A percentile compares a stretch with the other conserved stretches of the same genome.
phyloP scores from a whole-genome alignment of 2,113 vertebrate genomes.

The Emydura subglobosa region DNA sequence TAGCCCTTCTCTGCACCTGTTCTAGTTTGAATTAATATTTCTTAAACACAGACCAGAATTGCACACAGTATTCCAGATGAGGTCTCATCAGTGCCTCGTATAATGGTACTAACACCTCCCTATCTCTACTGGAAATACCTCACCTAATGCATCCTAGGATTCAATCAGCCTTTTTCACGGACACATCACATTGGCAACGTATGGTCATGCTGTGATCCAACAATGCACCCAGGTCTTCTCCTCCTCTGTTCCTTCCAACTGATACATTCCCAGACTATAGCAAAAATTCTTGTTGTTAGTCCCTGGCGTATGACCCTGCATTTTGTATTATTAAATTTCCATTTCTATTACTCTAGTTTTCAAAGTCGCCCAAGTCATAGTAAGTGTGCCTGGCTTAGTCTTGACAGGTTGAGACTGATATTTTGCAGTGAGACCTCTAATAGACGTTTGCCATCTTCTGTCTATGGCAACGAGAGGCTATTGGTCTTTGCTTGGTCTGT shows the following conservation, averaged over 20 bases:
- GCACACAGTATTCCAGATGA: not conserved
- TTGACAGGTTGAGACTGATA: not conserved
- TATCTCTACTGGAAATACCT: not conserved
- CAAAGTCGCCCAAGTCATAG: too few species aligned
- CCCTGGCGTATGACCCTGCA: too few species aligned
- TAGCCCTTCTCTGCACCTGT: not conserved
- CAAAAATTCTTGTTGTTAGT: too few species aligned
- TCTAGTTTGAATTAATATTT: not conserved
- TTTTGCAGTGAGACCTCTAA: not conserved
- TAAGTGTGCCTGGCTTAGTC: too few species aligned
- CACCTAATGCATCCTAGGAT: not conserved
- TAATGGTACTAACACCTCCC: not conserved
- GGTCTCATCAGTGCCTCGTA: not conserved
- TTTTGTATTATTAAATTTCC: too few species aligned
- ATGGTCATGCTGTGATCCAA: not conserved
- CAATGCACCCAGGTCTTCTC: not conserved
- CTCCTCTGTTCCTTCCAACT: not conserved
- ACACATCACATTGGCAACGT: not conserved
- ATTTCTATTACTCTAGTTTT: too few species aligned
- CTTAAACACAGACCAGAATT: not conserved
- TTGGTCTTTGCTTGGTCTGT: accelerated
- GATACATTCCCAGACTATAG: not conserved
- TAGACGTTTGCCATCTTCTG: not conserved
- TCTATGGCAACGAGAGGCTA: not conserved
- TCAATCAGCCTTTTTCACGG: not conserved